Conservation (phyloP, 2,797 vertebrate genomes). For the Rhadinocentrus ornatus region DNA sequence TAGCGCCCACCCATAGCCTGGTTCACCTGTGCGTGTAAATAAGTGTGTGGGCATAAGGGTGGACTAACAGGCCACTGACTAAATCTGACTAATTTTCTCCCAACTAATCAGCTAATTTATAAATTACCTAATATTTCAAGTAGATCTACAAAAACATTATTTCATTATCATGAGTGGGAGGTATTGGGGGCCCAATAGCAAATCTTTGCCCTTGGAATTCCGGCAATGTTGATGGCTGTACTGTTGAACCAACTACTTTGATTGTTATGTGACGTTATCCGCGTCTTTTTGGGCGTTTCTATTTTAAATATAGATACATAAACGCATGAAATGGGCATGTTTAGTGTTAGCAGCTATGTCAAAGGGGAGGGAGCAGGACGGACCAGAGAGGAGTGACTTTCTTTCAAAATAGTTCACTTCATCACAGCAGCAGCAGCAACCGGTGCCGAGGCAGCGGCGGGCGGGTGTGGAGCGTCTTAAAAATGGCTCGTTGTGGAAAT, state of each 20-base stretch:
- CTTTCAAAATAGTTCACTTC: slow-evolving; percentile 63
- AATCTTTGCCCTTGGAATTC: neutral
- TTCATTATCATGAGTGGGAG: neutral
- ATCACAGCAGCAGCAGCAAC: slow-evolving; percentile 27
- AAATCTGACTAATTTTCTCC: too few species aligned
- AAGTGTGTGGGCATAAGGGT: too few species aligned
- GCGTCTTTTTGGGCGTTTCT: neutral
- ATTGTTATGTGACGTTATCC: neutral
- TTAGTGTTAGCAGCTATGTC: slow-evolving; percentile 9
- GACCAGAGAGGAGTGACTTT: slow-evolving; percentile 68
- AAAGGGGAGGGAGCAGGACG: slow-evolving; percentile 43
- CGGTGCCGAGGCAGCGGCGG: slow-evolving; percentile 13
- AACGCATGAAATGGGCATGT: neutral
- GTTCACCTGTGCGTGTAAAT: too few species aligned
- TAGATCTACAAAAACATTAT: too few species aligned
- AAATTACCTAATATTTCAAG: too few species aligned
- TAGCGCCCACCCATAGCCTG: too few species aligned
- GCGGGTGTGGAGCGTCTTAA: slow-evolving; percentile 28
- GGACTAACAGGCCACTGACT: too few species aligned
- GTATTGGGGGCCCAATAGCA: neutral
- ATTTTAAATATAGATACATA: neutral
- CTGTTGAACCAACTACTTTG: neutral
- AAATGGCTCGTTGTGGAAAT: slow-evolving; percentile 50
- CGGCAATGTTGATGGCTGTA: neutral
- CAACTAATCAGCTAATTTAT: too few species aligned